These are phyloP conservation scores for Leptopilina myrica DNA, from an alignment of 2,888 invertebrate genomes.

Conservation along the genomic window DNA sequence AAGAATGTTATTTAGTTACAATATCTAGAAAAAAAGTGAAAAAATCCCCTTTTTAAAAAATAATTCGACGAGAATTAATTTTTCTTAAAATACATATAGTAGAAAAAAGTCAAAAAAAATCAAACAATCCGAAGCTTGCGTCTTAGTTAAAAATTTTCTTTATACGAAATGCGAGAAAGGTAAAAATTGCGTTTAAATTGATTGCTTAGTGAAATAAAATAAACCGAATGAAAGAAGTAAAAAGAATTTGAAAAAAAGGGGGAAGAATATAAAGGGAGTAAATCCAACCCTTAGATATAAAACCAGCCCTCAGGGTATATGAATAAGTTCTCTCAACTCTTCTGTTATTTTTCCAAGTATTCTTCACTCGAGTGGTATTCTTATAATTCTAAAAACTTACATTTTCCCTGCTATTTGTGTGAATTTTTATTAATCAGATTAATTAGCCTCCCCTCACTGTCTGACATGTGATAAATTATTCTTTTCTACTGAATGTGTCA, in stretches of 20 bases:
- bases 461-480: no score
- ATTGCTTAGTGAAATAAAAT: background rate
- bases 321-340: slow-evolving; percentile 1
- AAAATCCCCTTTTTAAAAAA: no score
- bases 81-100: no score
- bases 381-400: background rate
- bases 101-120: no score
- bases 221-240: background rate
- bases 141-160: slow-evolving; percentile 33
- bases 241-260: background rate
- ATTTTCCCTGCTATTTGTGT: background rate
- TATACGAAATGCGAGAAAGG: background rate
- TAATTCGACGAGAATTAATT: no score
- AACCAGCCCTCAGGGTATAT: background rate
- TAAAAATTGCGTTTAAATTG: background rate
- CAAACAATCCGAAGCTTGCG: no score
- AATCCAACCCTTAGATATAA: background rate
- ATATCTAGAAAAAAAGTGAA: no score
- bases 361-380: background rate
- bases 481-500: no score
- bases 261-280: background rate
- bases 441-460: no score
- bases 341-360: background rate
- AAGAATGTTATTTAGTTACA: no score
- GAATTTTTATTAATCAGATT: no score